Percentiles rank a stretch among this genome's conserved stretches.
Evolutionary conservation across 2,888 invertebrate species (phyloP).

Genomic region (Macroteleia sp.): DNA sequence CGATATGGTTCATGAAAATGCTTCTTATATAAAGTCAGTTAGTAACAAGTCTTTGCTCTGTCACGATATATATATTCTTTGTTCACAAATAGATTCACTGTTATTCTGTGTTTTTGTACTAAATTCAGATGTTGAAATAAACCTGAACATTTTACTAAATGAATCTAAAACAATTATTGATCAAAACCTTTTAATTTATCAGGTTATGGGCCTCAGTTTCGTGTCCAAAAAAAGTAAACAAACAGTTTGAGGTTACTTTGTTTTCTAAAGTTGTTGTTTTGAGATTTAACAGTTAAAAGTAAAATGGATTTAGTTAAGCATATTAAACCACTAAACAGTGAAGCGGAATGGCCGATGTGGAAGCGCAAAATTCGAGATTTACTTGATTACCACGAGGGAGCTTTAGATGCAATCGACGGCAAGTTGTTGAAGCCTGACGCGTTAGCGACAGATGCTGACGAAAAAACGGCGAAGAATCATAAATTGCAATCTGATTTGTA

Average conservation of each 20-base stretch:
- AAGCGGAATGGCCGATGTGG: conserved; percentile 74
- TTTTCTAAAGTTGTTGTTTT: conserved; percentile 5
- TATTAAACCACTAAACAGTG: conserved; percentile 65
- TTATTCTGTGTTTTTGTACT: neutral
- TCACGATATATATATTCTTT: neutral
- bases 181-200: neutral
- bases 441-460: conserved; percentile 53
- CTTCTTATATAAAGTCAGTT: neutral
- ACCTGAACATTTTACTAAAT: no score
- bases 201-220: conserved; percentile 14
- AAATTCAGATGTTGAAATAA: no score
- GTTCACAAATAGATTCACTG: neutral
- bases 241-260: conserved; percentile 1
- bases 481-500: conserved; percentile 64
- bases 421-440: conserved; percentile 68
- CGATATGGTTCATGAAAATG: neutral
- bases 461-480: conserved; percentile 45
- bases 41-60: neutral
- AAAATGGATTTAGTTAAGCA: conserved; percentile 69
- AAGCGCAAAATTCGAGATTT: conserved; percentile 73
- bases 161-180: no score
- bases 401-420: conserved; percentile 69
- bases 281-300: conserved; percentile 1
- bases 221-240: neutral
- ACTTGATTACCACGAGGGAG: conserved; percentile 74